Conservation (phyloP, 2,113 vertebrate species). For the Aegypius monachus region DNA sequence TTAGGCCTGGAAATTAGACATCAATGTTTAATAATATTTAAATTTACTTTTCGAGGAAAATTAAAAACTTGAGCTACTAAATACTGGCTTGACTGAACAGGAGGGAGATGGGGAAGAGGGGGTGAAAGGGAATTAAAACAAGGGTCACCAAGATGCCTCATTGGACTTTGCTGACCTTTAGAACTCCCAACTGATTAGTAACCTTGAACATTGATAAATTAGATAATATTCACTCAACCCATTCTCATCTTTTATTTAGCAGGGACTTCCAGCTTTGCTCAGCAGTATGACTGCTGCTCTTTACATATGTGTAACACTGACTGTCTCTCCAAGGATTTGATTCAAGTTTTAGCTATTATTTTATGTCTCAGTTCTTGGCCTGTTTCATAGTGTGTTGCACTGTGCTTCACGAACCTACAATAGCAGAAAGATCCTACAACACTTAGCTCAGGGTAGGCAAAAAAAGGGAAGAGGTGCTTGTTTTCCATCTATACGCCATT, state of each 20-base stretch:
- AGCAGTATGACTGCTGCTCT: background rate
- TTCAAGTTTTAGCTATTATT: background rate
- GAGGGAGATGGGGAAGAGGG: background rate
- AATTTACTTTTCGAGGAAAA: background rate
- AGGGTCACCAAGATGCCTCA: background rate
- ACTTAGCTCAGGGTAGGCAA: background rate
- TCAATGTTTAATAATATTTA: slow-evolving; percentile 7
- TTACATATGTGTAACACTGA: background rate
- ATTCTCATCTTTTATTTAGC: slow-evolving; percentile 57
- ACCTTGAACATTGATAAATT: slow-evolving; percentile 26
- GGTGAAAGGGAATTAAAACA: background rate
- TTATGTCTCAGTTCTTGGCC: background rate
- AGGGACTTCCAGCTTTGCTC: slow-evolving; percentile 22
- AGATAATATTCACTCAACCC: background rate
- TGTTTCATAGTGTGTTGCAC: background rate
- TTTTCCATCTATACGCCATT: background rate
- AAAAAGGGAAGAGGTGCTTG: background rate
- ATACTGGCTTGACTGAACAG: background rate
- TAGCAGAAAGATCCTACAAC: background rate
- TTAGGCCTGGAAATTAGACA: background rate
- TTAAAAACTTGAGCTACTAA: background rate
- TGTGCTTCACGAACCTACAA: background rate
- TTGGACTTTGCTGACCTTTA: slow-evolving; percentile 26
- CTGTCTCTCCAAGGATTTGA: background rate
- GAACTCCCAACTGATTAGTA: slow-evolving; percentile 38